Conservation (phyloP, 2,797 vertebrate genomes). For the Alosa sapidissima region DNA sequence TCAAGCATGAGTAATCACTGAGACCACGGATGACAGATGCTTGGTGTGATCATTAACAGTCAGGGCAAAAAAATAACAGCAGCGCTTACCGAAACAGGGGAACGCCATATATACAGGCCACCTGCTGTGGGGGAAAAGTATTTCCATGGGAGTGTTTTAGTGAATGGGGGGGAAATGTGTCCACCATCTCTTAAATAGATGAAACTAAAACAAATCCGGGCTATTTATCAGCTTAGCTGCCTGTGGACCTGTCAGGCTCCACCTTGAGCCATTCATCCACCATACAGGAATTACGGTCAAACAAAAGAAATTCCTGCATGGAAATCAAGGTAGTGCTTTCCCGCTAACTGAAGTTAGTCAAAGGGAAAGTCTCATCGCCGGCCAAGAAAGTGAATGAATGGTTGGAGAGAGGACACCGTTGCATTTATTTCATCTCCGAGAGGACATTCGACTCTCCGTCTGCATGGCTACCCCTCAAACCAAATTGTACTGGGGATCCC, state of each 20-base stretch:
- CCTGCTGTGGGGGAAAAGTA: constrained; percentile 59
- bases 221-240: constrained; percentile 65
- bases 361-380: constrained; percentile 56
- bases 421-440: constrained; percentile 19
- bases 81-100: constrained; percentile 62
- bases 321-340: constrained; percentile 49
- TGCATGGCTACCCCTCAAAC: background rate
- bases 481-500: background rate
- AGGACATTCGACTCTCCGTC: background rate
- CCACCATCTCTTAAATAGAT: constrained; percentile 65
- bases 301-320: constrained; percentile 58
- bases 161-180: constrained; percentile 55
- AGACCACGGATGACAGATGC: constrained; percentile 62
- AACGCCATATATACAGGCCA: constrained; percentile 55
- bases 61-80: constrained; percentile 59
- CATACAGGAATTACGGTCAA: constrained; percentile 43
- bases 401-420: background rate
- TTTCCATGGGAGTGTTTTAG: constrained; percentile 63
- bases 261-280: constrained; percentile 57
- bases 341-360: background rate
- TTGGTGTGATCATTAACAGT: constrained; percentile 62
- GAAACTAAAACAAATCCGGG: constrained; percentile 66
- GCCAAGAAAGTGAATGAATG: constrained; percentile 26
- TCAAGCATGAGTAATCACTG: constrained; percentile 54
- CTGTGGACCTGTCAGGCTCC: constrained; percentile 61